Percentiles rank a stretch among this genome's conserved stretches.
phyloP scores from a whole-genome alignment of 2,888 invertebrate species.

The Epicampocera succincta region DNA sequence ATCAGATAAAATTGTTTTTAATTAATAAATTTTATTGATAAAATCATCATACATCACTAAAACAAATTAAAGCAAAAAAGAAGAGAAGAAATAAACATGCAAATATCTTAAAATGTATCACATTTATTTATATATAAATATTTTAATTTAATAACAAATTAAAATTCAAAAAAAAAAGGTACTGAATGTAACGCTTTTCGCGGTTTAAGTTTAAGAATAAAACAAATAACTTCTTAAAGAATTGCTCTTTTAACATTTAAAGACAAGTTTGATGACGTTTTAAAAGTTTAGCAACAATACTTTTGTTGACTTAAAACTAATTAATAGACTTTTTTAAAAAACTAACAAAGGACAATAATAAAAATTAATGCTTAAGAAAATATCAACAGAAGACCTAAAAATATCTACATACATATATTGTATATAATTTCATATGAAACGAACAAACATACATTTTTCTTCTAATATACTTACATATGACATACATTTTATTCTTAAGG shows the following conservation, averaged over 20 bases:
- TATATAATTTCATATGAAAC: no score
- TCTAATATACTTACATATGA: no score
- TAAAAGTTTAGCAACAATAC: constrained; percentile 33
- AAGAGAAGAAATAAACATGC: no score
- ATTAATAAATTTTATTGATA: not conserved
- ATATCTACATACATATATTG: not conserved
- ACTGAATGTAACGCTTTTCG: constrained; percentile 61
- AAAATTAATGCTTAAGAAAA: not conserved
- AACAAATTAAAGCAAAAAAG: not conserved
- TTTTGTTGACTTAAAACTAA: constrained; percentile 39
- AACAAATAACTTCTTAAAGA: constrained; percentile 25
- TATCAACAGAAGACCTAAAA: constrained; percentile 17
- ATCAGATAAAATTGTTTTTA: not conserved
- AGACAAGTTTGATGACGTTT: no score
- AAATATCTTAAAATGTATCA: constrained; percentile 27
- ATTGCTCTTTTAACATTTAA: no score
- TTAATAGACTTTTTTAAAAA: constrained; percentile 15
- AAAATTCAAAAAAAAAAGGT: constrained; percentile 47
- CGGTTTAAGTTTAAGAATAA: not conserved
- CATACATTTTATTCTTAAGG: no score
- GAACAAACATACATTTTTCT: no score
- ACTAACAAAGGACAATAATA: constrained; percentile 1
- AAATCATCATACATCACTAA: constrained; percentile 10
- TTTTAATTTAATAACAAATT: constrained; percentile 37
- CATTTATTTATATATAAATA: constrained; percentile 22